Conservation (phyloP, 53 echinoderm and acorn worm genomes). For the Crossaster papposus region DNA sequence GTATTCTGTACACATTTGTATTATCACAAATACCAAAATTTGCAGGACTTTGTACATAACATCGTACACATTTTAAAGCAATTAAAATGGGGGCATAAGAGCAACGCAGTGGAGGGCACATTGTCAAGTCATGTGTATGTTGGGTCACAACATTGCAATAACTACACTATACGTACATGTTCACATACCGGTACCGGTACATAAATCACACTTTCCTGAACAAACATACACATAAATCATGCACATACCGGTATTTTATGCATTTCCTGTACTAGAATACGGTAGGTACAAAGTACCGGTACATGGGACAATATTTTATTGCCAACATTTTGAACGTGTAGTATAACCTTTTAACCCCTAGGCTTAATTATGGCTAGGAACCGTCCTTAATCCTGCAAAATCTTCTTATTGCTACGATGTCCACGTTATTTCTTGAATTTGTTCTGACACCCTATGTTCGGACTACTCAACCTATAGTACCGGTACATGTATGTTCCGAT, state of each 20-base stretch:
- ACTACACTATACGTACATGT: background rate
- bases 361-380: no score
- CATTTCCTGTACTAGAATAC: background rate
- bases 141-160: background rate
- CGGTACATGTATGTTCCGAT: no score
- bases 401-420: no score
- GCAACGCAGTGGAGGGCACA: slow-evolving; percentile 11
- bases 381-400: no score
- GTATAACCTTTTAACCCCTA: no score
- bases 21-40: background rate
- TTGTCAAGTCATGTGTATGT: background rate
- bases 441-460: no score
- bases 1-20: background rate
- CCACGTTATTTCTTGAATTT: no score
- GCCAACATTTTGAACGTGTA: no score
- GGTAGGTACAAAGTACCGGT: background rate
- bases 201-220: slow-evolving; percentile 2
- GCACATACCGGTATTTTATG: background rate
- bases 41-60: no score
- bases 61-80: background rate
- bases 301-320: no score
- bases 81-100: background rate
- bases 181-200: no score
- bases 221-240: background rate
- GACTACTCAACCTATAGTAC: no score